Evolutionary conservation across 2,113 vertebrate genomes (phyloP).

Genomic region (Ornithorhynchus anatinus): DNA sequence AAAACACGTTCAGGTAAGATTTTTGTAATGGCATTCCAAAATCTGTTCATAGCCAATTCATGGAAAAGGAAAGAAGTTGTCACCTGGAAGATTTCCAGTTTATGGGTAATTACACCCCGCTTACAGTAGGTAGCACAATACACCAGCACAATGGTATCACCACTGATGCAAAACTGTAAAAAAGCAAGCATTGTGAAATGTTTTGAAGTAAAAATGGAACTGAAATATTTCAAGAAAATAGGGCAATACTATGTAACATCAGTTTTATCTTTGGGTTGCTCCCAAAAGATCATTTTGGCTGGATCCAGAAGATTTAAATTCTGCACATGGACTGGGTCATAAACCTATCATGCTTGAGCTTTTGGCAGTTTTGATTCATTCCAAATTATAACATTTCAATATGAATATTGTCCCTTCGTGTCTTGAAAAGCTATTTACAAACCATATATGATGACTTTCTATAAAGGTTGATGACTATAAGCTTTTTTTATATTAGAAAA

Average conservation of each 20-base stretch:
- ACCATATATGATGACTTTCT: conserved; percentile 60
- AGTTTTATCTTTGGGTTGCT: neutral
- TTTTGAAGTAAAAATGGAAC: neutral
- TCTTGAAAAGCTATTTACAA: conserved; percentile 63
- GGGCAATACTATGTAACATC: neutral
- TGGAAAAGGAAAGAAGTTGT: neutral
- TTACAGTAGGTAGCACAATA: conserved; percentile 11
- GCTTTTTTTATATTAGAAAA: conserved; percentile 69
- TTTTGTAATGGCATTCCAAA: neutral
- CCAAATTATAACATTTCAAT: conserved; percentile 37
- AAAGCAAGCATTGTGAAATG: neutral
- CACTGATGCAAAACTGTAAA: neutral
- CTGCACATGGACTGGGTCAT: conserved; percentile 16
- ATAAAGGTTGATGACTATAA: conserved; percentile 62
- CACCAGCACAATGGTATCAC: conserved; percentile 27
- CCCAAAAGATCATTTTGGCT: conserved; percentile 30
- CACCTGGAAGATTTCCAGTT: neutral
- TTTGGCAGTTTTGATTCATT: conserved; percentile 37
- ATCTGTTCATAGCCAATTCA: neutral
- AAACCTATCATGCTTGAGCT: conserved; percentile 47
- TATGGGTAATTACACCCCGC: neutral
- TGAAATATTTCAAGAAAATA: conserved; percentile 5
- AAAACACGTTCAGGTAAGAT: neutral
- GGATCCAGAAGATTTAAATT: conserved; percentile 35
- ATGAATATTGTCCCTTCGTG: conserved; percentile 45